phyloP scores from a whole-genome alignment of 2,113 vertebrate genomes.

The Oreochromis tanganicae region DNA sequence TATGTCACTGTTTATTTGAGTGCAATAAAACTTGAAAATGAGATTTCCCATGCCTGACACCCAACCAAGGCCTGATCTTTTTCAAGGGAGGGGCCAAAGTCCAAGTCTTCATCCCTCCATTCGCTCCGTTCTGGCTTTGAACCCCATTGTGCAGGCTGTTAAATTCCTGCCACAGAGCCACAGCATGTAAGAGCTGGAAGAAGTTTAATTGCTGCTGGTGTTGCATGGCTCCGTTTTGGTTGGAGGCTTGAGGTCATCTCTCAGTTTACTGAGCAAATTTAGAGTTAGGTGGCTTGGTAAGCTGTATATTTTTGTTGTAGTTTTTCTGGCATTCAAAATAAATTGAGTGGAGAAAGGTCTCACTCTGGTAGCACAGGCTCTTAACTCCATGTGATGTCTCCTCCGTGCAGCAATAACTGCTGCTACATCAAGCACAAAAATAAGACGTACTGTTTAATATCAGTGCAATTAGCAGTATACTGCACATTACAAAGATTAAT shows the following conservation, averaged over 20 bases:
- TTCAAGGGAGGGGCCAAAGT: background rate
- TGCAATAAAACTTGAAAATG: fast-evolving
- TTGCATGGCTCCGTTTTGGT: background rate
- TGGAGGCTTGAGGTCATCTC: background rate
- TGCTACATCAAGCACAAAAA: background rate
- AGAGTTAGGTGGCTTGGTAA: background rate
- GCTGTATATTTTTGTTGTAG: background rate
- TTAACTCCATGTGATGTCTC: background rate
- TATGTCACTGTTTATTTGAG: background rate
- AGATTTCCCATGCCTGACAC: background rate
- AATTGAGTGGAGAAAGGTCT: background rate
- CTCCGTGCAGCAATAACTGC: background rate
- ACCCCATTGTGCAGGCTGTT: background rate
- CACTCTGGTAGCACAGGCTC: background rate
- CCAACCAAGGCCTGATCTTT: background rate
- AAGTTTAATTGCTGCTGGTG: background rate
- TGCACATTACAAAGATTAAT: background rate
- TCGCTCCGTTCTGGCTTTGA: background rate
- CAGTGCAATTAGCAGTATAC: background rate
- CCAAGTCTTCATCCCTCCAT: background rate
- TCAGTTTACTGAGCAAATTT: background rate
- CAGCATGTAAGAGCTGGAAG: background rate
- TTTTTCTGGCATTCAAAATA: background rate
- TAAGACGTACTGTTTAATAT: background rate
- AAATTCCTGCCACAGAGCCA: background rate